Base-by-base conservation (phyloP, 1,140 invertebrate genomes). In the Neodiprion virginianus region DNA sequence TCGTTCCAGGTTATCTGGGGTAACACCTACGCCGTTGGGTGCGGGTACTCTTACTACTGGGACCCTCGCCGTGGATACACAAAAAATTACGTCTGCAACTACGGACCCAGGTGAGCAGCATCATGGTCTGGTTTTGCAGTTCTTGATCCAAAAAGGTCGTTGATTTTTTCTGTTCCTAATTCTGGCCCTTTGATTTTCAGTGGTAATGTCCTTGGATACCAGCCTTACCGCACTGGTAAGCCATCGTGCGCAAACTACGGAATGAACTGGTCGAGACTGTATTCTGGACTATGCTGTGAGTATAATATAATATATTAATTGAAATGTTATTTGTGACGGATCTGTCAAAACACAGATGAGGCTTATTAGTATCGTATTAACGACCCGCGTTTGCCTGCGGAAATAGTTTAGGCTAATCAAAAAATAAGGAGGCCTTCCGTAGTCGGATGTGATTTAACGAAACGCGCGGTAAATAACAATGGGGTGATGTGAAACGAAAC, bases 41-140 rank as follows among this genome's bases (percentile, higher is more conserved):
- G 95, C 84, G 95, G 95, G 21, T 96, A 93, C 82, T 91, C 94
- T 0, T 95, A 93, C 86, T 96, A 94, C 85, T 93, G 93, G 77
- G 93, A 95, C 75, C 89, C 90, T 1, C 75, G 88, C 3, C 86
- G 90, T 75, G 93, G 94, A 67, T 95, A 94, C 83, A 94, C 93
- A 73, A 96, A 96, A 86, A 90, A 95, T 72, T 96, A 95, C 83
- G 93, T 96, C 12, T 96, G 95, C 89, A 96, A 96, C 88, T 96
- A 96, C 82, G 95, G 95, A 73, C 94, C 95, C 10, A 93, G 93
- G 93, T 94, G 88, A 89, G 88, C 86, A 67, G 47, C 10, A 48
- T 61, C 23, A 67, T 28, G 11, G 23, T 71, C 74, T 68, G 69
- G 12, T 72, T 48, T 14, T 23, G 69, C 53, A 71, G 14, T 77